Evolutionary conservation across 2,888 invertebrate species (phyloP).

Genomic region (Druceiella hillmani): DNA sequence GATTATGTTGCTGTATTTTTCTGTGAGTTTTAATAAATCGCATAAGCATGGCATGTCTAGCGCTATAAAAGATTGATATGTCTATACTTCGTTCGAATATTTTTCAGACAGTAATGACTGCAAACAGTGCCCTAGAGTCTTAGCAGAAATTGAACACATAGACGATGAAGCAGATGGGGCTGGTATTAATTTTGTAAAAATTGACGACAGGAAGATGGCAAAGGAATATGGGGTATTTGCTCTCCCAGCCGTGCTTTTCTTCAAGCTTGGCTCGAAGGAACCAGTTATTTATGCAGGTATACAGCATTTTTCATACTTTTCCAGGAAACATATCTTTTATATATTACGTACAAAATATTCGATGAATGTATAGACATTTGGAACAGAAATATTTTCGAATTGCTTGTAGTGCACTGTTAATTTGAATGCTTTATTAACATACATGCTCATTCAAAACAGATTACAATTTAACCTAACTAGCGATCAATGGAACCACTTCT

Average conservation of each 20-base stretch:
- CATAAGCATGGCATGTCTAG: too few species aligned
- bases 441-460: too few species aligned
- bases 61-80: too few species aligned
- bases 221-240: conserved; percentile 88
- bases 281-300: conserved; percentile 87
- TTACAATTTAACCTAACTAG: too few species aligned
- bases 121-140: conserved; percentile 86
- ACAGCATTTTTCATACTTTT: background rate
- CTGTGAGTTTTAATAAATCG: conserved; percentile 68
- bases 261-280: conserved; percentile 80
- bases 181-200: conserved; percentile 89
- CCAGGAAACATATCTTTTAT: background rate
- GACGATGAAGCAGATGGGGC: conserved; percentile 89
- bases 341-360: too few species aligned
- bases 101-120: conserved; percentile 90
- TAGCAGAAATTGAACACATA: conserved; percentile 85
- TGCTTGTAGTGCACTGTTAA: background rate
- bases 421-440: too few species aligned
- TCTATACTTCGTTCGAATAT: too few species aligned
- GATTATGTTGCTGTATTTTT: conserved; percentile 91
- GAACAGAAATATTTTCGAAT: background rate
- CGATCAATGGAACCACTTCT: too few species aligned
- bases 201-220: conserved; percentile 82
- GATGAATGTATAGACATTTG: background rate
- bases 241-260: conserved; percentile 84